These are phyloP conservation scores for Frankliniella intonsa DNA, from an alignment of 2,888 invertebrate species.

Conservation along the genomic window DNA sequence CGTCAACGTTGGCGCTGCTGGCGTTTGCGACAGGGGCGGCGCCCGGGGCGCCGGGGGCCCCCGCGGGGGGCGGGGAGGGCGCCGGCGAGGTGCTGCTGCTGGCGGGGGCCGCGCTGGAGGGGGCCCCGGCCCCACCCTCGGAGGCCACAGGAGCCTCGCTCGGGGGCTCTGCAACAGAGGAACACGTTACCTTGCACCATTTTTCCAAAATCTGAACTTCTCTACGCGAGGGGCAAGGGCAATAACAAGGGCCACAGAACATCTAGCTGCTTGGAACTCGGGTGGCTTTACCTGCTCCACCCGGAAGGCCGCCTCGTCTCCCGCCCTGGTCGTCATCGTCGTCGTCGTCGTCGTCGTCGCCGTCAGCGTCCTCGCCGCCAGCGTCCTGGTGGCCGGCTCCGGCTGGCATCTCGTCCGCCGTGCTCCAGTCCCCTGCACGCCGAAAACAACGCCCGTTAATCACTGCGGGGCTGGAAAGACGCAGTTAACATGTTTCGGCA, in stretches of 20 bases:
- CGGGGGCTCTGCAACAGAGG: neutral
- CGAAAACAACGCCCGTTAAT: neutral
- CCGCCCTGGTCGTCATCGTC: neutral
- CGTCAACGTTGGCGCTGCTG: neutral
- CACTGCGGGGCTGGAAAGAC: neutral
- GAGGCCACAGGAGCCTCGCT: neutral
- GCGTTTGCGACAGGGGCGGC: neutral
- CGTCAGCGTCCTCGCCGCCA: neutral
- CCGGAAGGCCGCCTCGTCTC: no score
- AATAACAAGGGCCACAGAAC: no score
- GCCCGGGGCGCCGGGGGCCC: neutral
- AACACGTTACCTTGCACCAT: neutral
- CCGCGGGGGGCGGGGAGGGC: neutral
- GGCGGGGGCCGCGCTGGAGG: neutral
- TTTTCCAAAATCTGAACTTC: no score
- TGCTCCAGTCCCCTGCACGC: neutral
- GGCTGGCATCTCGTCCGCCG: slow-evolving; percentile 8
- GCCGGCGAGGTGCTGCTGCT: neutral
- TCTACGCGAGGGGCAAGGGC: no score
- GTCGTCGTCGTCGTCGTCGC: neutral
- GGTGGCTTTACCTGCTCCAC: no score
- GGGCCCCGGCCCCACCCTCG: neutral
- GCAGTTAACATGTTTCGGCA: no score
- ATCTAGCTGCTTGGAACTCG: no score
- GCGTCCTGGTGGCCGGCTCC: neutral